Conservation (phyloP, 2,888 invertebrate genomes). For the Agonum fuliginosum region DNA sequence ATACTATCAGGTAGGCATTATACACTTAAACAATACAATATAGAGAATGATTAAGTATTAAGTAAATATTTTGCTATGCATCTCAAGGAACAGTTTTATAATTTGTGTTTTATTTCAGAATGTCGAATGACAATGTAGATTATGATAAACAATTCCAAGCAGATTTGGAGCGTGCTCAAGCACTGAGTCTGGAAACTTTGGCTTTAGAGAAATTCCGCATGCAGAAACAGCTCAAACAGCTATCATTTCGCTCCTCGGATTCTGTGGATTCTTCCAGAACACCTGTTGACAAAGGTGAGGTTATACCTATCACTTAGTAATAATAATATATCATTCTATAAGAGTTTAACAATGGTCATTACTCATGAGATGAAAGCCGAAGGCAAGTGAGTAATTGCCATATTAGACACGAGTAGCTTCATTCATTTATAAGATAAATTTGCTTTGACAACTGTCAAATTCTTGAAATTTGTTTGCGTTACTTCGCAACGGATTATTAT, state of each 20-base stretch:
- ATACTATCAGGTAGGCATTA: slow-evolving; percentile 7
- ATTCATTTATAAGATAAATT: too few relatives aligned
- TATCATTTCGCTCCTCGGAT: slow-evolving; percentile 65
- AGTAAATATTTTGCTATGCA: not conserved
- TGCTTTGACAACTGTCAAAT: too few relatives aligned
- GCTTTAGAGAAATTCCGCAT: slow-evolving; percentile 88
- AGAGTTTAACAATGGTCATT: too few relatives aligned
- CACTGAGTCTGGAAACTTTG: slow-evolving; percentile 89
- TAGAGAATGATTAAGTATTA: not conserved
- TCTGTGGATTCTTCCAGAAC: slow-evolving; percentile 43
- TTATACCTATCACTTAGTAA: not conserved
- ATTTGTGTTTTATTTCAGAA: slow-evolving; percentile 60
- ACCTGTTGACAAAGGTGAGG: slow-evolving; percentile 64
- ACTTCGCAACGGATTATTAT: too few relatives aligned
- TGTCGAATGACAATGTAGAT: slow-evolving; percentile 75
- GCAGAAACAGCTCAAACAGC: slow-evolving; percentile 76
- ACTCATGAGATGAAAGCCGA: too few relatives aligned
- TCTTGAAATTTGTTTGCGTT: too few relatives aligned
- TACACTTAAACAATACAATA: not conserved
- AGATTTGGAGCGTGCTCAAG: slow-evolving; percentile 91
- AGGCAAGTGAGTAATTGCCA: too few relatives aligned
- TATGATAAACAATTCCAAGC: slow-evolving; percentile 90
- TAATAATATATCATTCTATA: not conserved
- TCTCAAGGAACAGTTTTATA: not conserved
- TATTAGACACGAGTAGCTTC: too few relatives aligned